phyloP scores from a whole-genome alignment of 2,888 invertebrate species.

The Mellilla xanthometata region DNA sequence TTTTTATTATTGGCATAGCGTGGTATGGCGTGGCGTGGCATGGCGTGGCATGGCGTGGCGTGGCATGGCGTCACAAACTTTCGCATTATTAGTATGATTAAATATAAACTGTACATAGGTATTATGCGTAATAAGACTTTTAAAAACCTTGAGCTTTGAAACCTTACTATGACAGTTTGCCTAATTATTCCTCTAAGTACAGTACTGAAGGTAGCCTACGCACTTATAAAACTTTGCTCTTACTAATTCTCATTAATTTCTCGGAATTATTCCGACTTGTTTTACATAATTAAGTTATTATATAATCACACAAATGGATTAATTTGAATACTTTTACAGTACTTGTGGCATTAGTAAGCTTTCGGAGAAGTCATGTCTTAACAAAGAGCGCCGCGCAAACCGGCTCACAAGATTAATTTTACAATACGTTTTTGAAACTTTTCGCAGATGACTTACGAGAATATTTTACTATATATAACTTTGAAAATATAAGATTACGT shows the following conservation, averaged over 20 bases:
- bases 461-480: constrained; percentile 5
- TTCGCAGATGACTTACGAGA: constrained; percentile 27
- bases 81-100: too few relatives aligned
- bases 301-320: constrained; percentile 25
- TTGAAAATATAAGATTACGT: too few relatives aligned
- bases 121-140: too few relatives aligned
- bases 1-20: too few relatives aligned
- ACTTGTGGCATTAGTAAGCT: constrained; percentile 26
- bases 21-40: too few relatives aligned
- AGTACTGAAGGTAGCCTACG: constrained; percentile 6
- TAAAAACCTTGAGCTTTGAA: too few relatives aligned
- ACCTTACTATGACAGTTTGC: not conserved
- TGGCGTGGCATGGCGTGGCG: too few relatives aligned
- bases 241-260: constrained; percentile 15
- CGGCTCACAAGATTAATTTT: constrained; percentile 17
- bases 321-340: constrained; percentile 22
- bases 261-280: constrained; percentile 15
- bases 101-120: too few relatives aligned
- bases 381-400: constrained; percentile 5
- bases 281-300: constrained; percentile 22
- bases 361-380: constrained; percentile 11
- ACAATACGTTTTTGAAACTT: constrained; percentile 31
- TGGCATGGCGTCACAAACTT: too few relatives aligned
- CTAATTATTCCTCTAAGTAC: not conserved
- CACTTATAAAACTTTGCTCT: constrained; percentile 1